Conservation (phyloP, 1,140 invertebrate species). For the Aphaenogaster rudis region DNA sequence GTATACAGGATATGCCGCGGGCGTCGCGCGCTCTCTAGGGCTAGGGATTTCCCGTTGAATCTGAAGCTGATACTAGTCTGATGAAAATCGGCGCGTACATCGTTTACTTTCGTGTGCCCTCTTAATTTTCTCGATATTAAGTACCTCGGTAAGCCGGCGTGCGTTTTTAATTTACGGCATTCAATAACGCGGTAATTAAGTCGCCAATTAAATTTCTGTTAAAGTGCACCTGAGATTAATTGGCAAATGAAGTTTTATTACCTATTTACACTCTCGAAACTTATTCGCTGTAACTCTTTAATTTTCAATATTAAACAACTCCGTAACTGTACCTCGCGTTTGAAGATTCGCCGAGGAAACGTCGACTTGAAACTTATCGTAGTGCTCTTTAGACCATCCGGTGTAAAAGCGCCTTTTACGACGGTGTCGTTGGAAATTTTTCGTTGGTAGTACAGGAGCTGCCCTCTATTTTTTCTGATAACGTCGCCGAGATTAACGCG, state of each 20-base stretch:
- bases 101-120: background rate
- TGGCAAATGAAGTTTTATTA: constrained; percentile 61
- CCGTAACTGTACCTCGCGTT: constrained; percentile 35
- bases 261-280: constrained; percentile 49
- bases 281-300: constrained; percentile 44
- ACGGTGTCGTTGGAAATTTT: constrained; percentile 40
- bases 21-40: background rate
- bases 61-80: background rate
- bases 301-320: constrained; percentile 61
- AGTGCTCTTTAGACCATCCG: constrained; percentile 7
- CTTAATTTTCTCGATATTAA: constrained; percentile 11
- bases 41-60: background rate
- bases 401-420: constrained; percentile 42
- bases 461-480: constrained; percentile 27
- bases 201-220: constrained; percentile 55
- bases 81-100: background rate
- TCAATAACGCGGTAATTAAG: constrained; percentile 53
- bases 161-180: constrained; percentile 28
- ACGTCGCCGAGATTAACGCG: constrained; percentile 57
- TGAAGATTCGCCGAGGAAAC: constrained; percentile 33
- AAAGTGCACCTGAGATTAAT: constrained; percentile 53
- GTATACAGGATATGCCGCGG: background rate
- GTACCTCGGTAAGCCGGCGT: background rate
- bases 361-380: constrained; percentile 39
- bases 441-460: constrained; percentile 7